These are phyloP conservation scores for Holcopasites calliopsidis DNA, from an alignment of 1,140 invertebrate species.

Conservation along the genomic window DNA sequence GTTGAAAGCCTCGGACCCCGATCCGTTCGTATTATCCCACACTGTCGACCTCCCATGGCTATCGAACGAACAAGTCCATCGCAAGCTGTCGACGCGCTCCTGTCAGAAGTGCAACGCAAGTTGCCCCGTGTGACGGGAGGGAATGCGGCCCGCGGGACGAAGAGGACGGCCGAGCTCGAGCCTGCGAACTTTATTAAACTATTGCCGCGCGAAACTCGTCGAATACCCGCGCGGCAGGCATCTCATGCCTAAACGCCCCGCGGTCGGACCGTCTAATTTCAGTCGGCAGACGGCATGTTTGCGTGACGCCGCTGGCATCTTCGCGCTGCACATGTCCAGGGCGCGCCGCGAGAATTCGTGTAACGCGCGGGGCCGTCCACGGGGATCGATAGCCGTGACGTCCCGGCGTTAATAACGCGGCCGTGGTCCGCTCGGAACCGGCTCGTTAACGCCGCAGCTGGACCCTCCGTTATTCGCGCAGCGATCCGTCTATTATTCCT, in stretches of 20 bases:
- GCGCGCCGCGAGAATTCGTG: slow-evolving; percentile 56
- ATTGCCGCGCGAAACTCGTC: slow-evolving; percentile 28
- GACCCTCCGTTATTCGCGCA: too few relatives aligned
- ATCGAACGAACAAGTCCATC: too few relatives aligned
- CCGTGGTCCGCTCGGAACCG: not conserved
- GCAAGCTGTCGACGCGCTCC: too few relatives aligned
- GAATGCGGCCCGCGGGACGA: too few relatives aligned
- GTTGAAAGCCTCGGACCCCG: too few relatives aligned
- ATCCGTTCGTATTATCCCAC: too few relatives aligned
- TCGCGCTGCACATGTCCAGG: slow-evolving; percentile 61
- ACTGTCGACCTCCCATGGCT: too few relatives aligned
- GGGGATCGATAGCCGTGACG: slow-evolving; percentile 52
- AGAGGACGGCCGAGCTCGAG: too few relatives aligned
- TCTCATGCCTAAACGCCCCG: slow-evolving; percentile 6
- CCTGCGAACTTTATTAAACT: slow-evolving; percentile 43
- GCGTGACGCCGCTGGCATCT: slow-evolving; percentile 66
- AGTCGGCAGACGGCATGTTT: slow-evolving; percentile 48
- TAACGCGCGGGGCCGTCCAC: slow-evolving; percentile 34
- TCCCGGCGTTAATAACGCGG: slow-evolving; percentile 43
- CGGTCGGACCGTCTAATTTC: slow-evolving; percentile 54
- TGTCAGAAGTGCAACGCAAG: too few relatives aligned
- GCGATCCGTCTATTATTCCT: too few relatives aligned
- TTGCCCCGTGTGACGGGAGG: too few relatives aligned
- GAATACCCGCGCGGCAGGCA: slow-evolving; percentile 21
- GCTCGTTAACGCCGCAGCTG: slow-evolving; percentile 37